phyloP scores from a whole-genome alignment of 1,140 invertebrate genomes.

The Macrobrachium rosenbergii region DNA sequence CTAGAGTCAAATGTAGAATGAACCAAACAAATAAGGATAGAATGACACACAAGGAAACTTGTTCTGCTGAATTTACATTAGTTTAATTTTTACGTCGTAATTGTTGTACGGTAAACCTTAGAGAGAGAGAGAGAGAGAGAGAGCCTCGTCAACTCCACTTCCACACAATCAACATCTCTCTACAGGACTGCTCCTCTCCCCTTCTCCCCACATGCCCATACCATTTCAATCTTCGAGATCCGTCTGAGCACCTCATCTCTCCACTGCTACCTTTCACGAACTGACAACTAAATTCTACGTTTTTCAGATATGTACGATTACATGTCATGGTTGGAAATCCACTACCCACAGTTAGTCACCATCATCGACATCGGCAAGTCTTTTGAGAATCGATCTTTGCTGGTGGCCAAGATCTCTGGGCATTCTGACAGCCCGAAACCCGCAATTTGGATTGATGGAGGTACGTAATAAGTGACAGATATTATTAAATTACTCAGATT shows the following conservation, averaged over 20 bases:
- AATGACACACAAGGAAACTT: no score
- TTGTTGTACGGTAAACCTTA: no score
- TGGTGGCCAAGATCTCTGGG: conserved; percentile 76
- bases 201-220: background rate
- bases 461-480: background rate
- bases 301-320: conserved; percentile 70
- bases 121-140: no score
- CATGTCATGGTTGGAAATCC: conserved; percentile 80
- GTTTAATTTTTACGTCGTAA: no score
- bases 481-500: no score
- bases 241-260: no score
- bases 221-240: background rate
- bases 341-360: conserved; percentile 78
- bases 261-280: no score
- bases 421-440: conserved; percentile 70
- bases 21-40: no score
- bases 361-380: conserved; percentile 82
- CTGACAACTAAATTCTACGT: background rate
- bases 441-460: conserved; percentile 74
- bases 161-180: no score
- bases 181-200: background rate
- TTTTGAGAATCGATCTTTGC: conserved; percentile 81
- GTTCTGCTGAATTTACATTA: no score
- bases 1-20: no score
- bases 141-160: no score